These are phyloP conservation scores for Diabrotica virgifera DNA, from an alignment of 1,140 invertebrate genomes.

Conservation along the genomic window DNA sequence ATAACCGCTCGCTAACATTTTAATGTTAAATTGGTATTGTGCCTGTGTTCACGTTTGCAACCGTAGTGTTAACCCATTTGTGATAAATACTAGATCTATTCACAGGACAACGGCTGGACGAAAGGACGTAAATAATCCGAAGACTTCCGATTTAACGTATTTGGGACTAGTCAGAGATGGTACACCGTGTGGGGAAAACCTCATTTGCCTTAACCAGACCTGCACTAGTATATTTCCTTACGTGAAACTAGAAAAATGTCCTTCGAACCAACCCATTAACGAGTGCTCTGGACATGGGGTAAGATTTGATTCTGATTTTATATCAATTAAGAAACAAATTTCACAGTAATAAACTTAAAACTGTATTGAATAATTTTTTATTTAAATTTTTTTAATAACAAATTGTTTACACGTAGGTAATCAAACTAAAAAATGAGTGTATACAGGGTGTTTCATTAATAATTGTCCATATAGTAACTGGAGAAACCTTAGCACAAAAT, in stretches of 20 bases:
- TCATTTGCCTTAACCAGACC: conserved; percentile 91
- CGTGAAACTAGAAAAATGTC: conserved; percentile 82
- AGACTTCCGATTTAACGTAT: conserved; percentile 60
- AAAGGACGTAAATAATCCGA: conserved; percentile 48
- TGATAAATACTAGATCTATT: conserved; percentile 33
- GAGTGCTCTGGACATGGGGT: conserved; percentile 94
- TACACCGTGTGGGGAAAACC: conserved; percentile 86
- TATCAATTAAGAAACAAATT: too few species aligned
- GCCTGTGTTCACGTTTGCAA: not conserved
- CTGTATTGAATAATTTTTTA: not conserved
- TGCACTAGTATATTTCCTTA: conserved; percentile 80
- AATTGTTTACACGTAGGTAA: too few species aligned
- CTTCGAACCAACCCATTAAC: conserved; percentile 79
- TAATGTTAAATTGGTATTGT: too few species aligned
- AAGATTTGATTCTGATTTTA: conserved; percentile 48
- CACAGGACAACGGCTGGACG: conserved; percentile 68
- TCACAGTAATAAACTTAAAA: not conserved
- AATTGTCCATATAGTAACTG: too few species aligned
- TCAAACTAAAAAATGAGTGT: too few species aligned
- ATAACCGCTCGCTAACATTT: too few species aligned
- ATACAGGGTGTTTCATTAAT: too few species aligned
- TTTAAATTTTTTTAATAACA: not conserved
- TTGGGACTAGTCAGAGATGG: conserved; percentile 83
- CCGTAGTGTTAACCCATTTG: conserved; percentile 14
- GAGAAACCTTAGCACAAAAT: too few species aligned